These are phyloP conservation scores for Venustaconcha ellipsiformis DNA, from an alignment of 1,140 invertebrate genomes.

Conservation along the genomic window DNA sequence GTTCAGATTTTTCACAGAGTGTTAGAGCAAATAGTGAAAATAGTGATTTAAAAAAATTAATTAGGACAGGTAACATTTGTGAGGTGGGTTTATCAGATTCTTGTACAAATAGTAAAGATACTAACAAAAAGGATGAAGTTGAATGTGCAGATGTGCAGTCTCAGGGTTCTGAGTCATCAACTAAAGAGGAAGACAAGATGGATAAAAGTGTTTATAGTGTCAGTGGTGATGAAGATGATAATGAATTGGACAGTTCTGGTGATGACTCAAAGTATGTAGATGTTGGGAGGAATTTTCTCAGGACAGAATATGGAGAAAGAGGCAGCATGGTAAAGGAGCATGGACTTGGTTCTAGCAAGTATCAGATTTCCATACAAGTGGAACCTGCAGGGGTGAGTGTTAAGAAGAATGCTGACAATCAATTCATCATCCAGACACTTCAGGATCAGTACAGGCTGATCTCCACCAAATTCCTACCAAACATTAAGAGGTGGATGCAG, in stretches of 20 bases:
- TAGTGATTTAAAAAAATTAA: too few species aligned
- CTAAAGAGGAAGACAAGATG: not conserved
- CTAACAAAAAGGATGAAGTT: too few species aligned
- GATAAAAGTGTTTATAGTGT: not conserved
- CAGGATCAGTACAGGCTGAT: constrained; percentile 21
- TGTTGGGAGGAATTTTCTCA: too few species aligned
- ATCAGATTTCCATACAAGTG: constrained; percentile 16
- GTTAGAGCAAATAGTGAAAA: too few species aligned
- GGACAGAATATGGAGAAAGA: too few species aligned
- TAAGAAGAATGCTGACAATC: constrained; percentile 24
- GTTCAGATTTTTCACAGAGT: too few species aligned
- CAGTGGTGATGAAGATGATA: constrained; percentile 1
- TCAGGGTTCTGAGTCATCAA: too few species aligned
- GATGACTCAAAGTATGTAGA: not conserved
- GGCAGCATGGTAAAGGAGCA: constrained; percentile 5
- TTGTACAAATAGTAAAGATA: too few species aligned
- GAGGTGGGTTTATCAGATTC: too few species aligned
- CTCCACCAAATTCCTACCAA: constrained; percentile 21
- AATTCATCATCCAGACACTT: constrained; percentile 8
- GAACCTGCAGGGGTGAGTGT: not conserved
- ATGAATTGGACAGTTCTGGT: not conserved
- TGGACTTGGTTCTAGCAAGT: constrained; percentile 13
- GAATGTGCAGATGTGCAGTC: too few species aligned
- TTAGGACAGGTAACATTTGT: too few species aligned
- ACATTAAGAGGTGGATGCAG: constrained; percentile 21